phyloP scores from a whole-genome alignment of 2,113 vertebrate species.

The Datnioides undecimradiatus region DNA sequence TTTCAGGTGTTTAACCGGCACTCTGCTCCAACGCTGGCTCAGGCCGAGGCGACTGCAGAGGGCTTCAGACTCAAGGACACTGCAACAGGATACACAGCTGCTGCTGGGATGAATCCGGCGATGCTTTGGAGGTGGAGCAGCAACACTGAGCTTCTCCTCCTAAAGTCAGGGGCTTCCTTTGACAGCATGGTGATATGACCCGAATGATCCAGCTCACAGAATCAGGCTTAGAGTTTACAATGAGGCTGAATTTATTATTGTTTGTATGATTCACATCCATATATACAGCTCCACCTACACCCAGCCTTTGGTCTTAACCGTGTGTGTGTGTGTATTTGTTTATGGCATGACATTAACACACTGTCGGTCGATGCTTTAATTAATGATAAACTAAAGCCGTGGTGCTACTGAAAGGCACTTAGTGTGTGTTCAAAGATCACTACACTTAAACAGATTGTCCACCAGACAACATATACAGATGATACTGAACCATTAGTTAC shows the following conservation, averaged over 20 bases:
- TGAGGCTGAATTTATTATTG: background rate
- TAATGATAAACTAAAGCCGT: background rate
- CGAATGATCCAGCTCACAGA: background rate
- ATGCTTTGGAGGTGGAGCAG: background rate
- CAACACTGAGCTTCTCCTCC: background rate
- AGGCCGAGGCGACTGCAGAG: background rate
- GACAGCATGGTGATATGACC: background rate
- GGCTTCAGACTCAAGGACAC: conserved; percentile 35
- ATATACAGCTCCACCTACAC: background rate
- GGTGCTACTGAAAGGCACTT: conserved; percentile 34
- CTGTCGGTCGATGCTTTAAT: conserved; percentile 2
- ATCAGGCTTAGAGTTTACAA: background rate
- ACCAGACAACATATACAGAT: background rate
- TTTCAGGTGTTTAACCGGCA: conserved; percentile 34
- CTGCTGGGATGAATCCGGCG: conserved; percentile 7
- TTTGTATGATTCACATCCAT: background rate
- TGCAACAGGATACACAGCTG: conserved; percentile 43
- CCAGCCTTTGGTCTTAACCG: conserved; percentile 2
- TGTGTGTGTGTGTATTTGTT: background rate
- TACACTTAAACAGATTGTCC: background rate
- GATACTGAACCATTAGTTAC: background rate
- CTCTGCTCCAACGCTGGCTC: background rate
- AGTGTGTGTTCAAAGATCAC: background rate
- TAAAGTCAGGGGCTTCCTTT: background rate
- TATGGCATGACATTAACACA: background rate